Base-by-base conservation (phyloP, 2,113 vertebrate genomes). In the Dunckerocampus dactyliophorus region DNA sequence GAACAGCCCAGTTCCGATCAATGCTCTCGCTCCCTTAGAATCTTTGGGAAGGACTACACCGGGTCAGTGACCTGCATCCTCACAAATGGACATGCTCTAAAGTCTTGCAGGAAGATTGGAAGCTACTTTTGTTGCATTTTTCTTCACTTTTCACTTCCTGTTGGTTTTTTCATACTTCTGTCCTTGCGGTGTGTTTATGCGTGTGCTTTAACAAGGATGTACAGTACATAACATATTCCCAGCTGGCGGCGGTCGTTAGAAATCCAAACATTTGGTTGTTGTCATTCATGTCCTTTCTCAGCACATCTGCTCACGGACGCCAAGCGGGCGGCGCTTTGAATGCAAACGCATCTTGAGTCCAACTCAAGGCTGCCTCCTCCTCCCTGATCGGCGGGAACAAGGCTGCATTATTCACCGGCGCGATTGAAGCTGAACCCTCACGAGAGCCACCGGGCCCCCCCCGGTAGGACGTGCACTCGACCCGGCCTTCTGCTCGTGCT, bases 401-500 rank as follows among this genome's bases (percentile, higher is more conserved):
- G 55, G 37, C 63, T 58, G 54, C 70, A 68, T 80, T 75, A 79
- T 81, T 79, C 77, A 82, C 74, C 43, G 59, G 59, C 31, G 15
- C 31, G 58, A 54, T 79, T 75, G 59, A 75, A 79, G 73, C 66
- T 42, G 57, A 68, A 62, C 21, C 53, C 69, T 63, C 76, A 3
- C 42, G 71, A 75, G 54, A 56, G 37, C 39, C 31, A 5, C 31
- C 24, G 24, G 24, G 24, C 24, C 24, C 5, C 24, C 37, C 39
- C 39, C 39, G 39, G 39, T 14, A 43, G 39, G 59, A 60, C 68
- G 60, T n/a, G 31, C 65, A 21, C 52, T 74, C 65, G 63, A 80
- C 79, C 71, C 42, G 73, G 69, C 80, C 75, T 79, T 77, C 78
- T 72, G 71, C 63, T 76, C 59, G 53, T 2, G 62, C 72, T 64